These are phyloP conservation scores for Melanotaenia duboulayi DNA, from an alignment of 2,113 vertebrate genomes.

Conservation along the genomic window DNA sequence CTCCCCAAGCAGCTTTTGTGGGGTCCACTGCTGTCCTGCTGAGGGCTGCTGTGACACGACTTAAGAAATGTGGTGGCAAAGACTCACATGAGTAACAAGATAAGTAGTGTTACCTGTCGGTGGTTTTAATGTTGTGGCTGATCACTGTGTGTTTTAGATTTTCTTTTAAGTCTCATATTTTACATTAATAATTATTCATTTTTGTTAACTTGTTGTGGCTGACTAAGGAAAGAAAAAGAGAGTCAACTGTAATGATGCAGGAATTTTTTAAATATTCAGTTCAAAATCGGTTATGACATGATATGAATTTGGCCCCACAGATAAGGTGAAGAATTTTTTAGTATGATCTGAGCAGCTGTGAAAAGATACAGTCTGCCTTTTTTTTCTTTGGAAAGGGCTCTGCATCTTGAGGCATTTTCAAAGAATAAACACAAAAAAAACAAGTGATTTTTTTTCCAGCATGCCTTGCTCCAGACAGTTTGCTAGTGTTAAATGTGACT, in stretches of 20 bases:
- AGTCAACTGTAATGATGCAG: neutral
- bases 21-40: too few species aligned
- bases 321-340: constrained; percentile 15
- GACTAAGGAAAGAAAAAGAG: too few species aligned
- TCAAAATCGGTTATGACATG: constrained; percentile 7
- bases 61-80: too few species aligned
- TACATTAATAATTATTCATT: neutral
- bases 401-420: constrained; percentile 43
- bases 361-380: constrained; percentile 30
- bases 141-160: too few species aligned
- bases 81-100: too few species aligned
- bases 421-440: constrained; percentile 16
- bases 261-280: constrained; percentile 1
- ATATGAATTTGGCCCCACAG: constrained; percentile 22
- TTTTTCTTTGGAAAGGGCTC: constrained; percentile 20
- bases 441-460: constrained; percentile 19
- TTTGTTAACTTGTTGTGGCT: neutral
- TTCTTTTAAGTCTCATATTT: too few species aligned
- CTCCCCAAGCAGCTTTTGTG: too few species aligned
- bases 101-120: too few species aligned
- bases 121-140: too few species aligned
- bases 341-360: constrained; percentile 38
- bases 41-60: too few species aligned
- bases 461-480: constrained; percentile 1
- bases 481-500: constrained; percentile 29